These are phyloP conservation scores for Denticeps clupeoides DNA, from an alignment of 2,797 vertebrate genomes.

Conservation along the genomic window DNA sequence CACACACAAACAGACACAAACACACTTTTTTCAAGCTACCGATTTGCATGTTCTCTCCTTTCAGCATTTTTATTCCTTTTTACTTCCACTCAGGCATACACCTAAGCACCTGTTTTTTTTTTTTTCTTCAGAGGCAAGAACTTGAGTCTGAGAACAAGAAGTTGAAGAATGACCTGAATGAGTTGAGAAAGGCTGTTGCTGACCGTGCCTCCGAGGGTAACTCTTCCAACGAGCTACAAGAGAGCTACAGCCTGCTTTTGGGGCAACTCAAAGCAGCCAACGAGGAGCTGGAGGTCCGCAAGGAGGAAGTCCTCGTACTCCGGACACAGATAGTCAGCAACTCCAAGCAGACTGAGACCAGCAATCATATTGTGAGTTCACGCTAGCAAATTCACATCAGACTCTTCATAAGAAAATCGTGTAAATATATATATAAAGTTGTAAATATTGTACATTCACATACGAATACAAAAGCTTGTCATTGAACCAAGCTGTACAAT, in stretches of 20 bases:
- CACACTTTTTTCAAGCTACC: too few species aligned
- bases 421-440: too few species aligned
- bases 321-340: slow-evolving; percentile 76
- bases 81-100: not conserved
- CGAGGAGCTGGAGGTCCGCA: slow-evolving; percentile 89
- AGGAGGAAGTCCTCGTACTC: slow-evolving; percentile 89
- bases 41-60: not conserved
- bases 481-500: too few species aligned
- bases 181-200: slow-evolving; percentile 66
- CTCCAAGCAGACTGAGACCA: slow-evolving; percentile 50
- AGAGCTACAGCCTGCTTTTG: slow-evolving; percentile 70
- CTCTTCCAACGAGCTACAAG: slow-evolving; percentile 51
- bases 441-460: too few species aligned
- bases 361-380: slow-evolving; percentile 42
- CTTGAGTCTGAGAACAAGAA: slow-evolving; percentile 91
- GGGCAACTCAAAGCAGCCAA: slow-evolving; percentile 74
- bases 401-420: too few species aligned
- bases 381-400: not conserved
- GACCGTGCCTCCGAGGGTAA: slow-evolving; percentile 50
- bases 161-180: slow-evolving; percentile 86
- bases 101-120: too few species aligned
- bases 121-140: slow-evolving; percentile 91
- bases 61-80: not conserved
- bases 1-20: too few species aligned
- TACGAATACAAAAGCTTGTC: too few species aligned